Evolutionary conservation across 2,888 invertebrate species (phyloP), one percentile per base, ranked within the genome.

Genomic region (Cheiracanthium punctorium): DNA sequence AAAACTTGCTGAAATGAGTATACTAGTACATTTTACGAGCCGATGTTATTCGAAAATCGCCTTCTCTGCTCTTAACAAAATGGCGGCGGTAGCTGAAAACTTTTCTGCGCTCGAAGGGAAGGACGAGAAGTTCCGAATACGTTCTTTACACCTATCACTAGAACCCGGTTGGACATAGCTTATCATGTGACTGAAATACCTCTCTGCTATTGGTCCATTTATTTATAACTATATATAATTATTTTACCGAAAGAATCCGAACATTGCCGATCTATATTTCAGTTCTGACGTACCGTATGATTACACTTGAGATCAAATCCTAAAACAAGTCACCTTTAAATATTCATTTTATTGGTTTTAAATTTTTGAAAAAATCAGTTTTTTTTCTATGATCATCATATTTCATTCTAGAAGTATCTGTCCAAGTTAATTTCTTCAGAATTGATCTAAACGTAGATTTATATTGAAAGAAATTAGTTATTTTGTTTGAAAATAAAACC

Each of bases 21-120:
- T 30, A 20, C 67, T 29, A 67, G 14, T 20, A 30, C 30, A 30
- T 67, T 30, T 17, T 5, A 67, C 12, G 12, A 67, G 30, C 30
- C 30, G 30, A 67, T 14, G 30, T 14, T 30, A 32, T 1, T 12
- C 30, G 17, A 67, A 67, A 30, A 20, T 70, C 77, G 71, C 30
- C 37, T 65, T 65, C 75, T 71, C 52, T 33, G 29, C 37, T 94
- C 94, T 94, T 94, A 94, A 94, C 95, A 96, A 96, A 95, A 96
- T 96, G 96, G 96, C 96, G 95, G 96, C 96, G 95, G 95, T 95
- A 96, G 96, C 95, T 95, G 95, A 95, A 94, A 95, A 96, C 95
- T 96, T 96, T 96, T 95, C 95, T 95, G 95, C 95, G 96, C 96
- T 96, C 96, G 96, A 95, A 95, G 95, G 93, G 94, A 93, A 93